These are phyloP conservation scores for Aviceda leuphotes DNA, from an alignment of 2,797 vertebrate genomes.

Conservation along the genomic window DNA sequence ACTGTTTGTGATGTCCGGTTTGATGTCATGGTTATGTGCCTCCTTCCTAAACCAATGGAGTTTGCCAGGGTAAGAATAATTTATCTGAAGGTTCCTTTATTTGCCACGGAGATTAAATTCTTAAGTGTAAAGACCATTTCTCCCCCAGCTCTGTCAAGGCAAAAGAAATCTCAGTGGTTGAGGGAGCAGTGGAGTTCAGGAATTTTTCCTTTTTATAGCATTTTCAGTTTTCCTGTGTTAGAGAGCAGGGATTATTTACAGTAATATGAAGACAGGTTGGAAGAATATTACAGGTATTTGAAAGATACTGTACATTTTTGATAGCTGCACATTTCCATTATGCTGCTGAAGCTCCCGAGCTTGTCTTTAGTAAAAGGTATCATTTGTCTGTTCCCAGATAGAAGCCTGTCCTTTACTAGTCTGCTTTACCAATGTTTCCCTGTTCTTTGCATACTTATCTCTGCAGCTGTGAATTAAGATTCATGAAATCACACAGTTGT, in stretches of 20 bases:
- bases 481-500: not conserved
- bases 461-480: not conserved
- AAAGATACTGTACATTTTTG: not conserved
- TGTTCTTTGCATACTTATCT: not conserved
- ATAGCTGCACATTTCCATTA: not conserved
- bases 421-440: not conserved
- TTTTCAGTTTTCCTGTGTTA: not conserved
- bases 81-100: not conserved
- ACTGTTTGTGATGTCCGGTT: slow-evolving; percentile 97
- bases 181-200: not conserved
- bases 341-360: not conserved
- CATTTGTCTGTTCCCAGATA: not conserved
- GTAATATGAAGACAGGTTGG: not conserved
- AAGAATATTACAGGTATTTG: not conserved
- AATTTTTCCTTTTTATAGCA: not conserved
- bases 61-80: slow-evolving; percentile 90
- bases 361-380: not conserved
- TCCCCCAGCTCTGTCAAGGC: not conserved
- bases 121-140: not conserved
- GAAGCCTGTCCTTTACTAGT: not conserved
- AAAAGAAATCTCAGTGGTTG: not conserved
- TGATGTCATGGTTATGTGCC: slow-evolving; percentile 99
- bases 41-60: slow-evolving; percentile 97
- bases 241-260: not conserved
- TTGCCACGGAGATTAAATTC: not conserved